Base-by-base conservation (phyloP, 92 coral and sea anemone genomes). In the Actinostola sp. region DNA sequence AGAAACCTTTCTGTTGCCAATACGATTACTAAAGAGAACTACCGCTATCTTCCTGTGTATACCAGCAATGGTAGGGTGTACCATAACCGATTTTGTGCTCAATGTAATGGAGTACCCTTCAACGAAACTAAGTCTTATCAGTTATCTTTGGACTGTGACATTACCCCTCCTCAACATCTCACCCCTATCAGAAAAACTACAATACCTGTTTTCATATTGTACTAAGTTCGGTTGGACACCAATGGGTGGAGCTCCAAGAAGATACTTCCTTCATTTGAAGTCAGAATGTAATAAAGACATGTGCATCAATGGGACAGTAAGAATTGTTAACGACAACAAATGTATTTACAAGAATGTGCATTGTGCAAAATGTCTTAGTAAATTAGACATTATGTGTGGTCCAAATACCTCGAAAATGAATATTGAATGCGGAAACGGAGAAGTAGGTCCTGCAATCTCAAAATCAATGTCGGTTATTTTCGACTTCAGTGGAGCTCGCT, bases 291-390 rank as follows among this genome's bases (percentile, higher is more conserved):
- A 3, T 5, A 28, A 30, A 6, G 26, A 45, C 0, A 42, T 25
- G 7, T 67, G 71, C 32, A 43, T 38, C 33, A 38, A 65, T 26
- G 34, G 71, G 6, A 16, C 3, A 21, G 27, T 34, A 7, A 50
- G 51, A 21, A 11, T 67, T 7, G 59, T 67, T 45, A 19, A 65
- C 25, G 21, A 21, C 4, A 8, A 25, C 21, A 8, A 8, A 11
- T 7, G 5, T 11, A 21, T 16, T 33, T 70, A 50, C 50, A 33
- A 31, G 16, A 70, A 70, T 39, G 31, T 32, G 6, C 28, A 70
- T 30, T 70, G 75, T 53, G 75, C 31, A 50, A 39, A 30, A 31
- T 70, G 63, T 53, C 1, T 11, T 21, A 2, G 21, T 8, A 8
- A 7, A 2, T 0, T 5, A 17, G n/a, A 20, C 33, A 17, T 58